Percentiles rank a stretch among this genome's conserved stretches.
These are phyloP conservation scores for Anguilla marmorata DNA, from an alignment of 2,797 vertebrate species.

Conservation along the genomic window DNA sequence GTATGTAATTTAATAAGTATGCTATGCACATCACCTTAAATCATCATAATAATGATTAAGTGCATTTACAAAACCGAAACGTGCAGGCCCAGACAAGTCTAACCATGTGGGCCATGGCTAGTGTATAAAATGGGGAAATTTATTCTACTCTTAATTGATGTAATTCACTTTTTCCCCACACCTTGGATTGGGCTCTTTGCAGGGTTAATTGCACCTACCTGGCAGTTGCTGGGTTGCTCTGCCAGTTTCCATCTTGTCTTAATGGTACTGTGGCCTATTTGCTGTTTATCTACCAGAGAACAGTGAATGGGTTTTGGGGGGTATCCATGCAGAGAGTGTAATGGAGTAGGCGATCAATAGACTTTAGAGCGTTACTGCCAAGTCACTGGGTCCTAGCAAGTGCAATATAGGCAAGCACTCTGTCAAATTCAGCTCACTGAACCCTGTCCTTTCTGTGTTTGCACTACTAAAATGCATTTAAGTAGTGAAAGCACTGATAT, in stretches of 20 bases:
- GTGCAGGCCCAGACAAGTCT: too few relatives aligned
- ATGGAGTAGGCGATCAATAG: not conserved
- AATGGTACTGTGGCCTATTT: not conserved
- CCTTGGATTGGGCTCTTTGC: not conserved
- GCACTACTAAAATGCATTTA: not conserved
- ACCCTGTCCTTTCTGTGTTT: not conserved
- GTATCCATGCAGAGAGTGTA: not conserved
- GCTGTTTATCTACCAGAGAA: constrained; percentile 1
- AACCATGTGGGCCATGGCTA: too few relatives aligned
- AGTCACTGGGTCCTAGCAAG: not conserved
- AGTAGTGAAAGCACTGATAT: not conserved
- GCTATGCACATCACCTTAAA: too few relatives aligned
- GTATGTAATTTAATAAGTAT: too few relatives aligned
- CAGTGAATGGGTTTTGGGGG: not conserved
- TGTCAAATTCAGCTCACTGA: not conserved
- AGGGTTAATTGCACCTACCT: not conserved
- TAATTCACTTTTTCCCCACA: not conserved
- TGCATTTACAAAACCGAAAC: too few relatives aligned
- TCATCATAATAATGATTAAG: too few relatives aligned
- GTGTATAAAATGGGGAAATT: too few relatives aligned
- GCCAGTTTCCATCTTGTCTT: not conserved
- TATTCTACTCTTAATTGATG: too few relatives aligned
- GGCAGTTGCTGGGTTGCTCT: not conserved
- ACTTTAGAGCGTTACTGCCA: not conserved
- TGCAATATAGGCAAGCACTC: not conserved